Percentiles rank a stretch among this genome's conserved stretches.
Evolutionary conservation across 2,797 vertebrate genomes (phyloP).

Genomic region (Rousettus madagascariensis): DNA sequence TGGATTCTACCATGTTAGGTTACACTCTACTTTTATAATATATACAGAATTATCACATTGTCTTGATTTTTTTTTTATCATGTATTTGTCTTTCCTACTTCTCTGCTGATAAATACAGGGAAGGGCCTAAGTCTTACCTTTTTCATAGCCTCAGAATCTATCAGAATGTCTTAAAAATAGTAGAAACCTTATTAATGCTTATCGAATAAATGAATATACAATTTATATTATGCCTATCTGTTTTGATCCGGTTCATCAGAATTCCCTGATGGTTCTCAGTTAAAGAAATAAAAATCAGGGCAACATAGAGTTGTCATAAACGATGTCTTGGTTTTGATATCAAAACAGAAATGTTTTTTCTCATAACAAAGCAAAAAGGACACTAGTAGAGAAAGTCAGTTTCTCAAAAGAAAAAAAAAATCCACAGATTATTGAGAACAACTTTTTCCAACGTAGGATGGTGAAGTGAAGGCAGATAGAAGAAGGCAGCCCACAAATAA

Average conservation of each 20-base stretch:
- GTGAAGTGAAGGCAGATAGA: background rate
- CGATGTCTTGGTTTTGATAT: background rate
- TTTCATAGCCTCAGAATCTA: background rate
- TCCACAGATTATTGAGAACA: background rate
- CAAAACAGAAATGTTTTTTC: background rate
- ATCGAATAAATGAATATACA: background rate
- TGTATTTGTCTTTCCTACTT: background rate
- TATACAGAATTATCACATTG: background rate
- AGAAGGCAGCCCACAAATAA: background rate
- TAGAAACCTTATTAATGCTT: background rate
- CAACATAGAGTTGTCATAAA: background rate
- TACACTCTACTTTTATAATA: background rate
- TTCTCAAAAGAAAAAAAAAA: background rate
- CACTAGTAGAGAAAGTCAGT: background rate
- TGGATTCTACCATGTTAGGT: background rate
- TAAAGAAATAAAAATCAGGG: background rate
- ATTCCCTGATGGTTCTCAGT: background rate
- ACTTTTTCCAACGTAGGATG: background rate
- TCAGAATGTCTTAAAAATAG: background rate
- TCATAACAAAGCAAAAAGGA: background rate
- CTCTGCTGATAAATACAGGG: background rate
- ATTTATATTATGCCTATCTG: background rate
- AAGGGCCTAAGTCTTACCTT: rapidly evolving
- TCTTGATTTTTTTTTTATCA: background rate
- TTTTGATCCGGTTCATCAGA: background rate